phyloP scores from a whole-genome alignment of 1,140 invertebrate genomes.

The Scaptodrosophila lebanonensis region DNA sequence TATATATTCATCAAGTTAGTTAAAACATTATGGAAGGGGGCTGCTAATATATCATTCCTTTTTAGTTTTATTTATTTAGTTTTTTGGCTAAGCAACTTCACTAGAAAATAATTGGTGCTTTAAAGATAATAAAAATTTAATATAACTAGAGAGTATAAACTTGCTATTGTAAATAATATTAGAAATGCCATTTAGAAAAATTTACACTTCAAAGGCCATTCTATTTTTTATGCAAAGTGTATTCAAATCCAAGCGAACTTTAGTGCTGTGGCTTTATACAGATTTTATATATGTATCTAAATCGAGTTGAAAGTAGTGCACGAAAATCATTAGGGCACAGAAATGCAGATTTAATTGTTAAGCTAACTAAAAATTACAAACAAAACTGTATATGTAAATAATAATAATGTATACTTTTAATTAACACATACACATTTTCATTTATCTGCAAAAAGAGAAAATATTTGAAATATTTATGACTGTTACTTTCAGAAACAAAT shows the following conservation, averaged over 20 bases:
- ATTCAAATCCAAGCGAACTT: constrained; percentile 29
- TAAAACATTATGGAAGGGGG: too few species aligned
- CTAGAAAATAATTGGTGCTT: constrained; percentile 68
- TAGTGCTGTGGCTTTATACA: constrained; percentile 66
- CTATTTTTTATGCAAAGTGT: constrained; percentile 33
- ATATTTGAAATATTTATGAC: constrained; percentile 42
- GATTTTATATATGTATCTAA: constrained; percentile 45
- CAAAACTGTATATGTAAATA: constrained; percentile 50
- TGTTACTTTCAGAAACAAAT: too few species aligned
- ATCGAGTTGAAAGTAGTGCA: constrained; percentile 53
- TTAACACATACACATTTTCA: constrained; percentile 16
- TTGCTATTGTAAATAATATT: constrained; percentile 60
- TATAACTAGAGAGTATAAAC: constrained; percentile 48
- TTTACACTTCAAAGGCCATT: constrained; percentile 62
- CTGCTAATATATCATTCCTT: constrained; percentile 3
- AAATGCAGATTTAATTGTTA: constrained; percentile 38
- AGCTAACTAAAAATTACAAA: constrained; percentile 50
- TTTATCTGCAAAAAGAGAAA: constrained; percentile 43
- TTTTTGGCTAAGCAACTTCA: constrained; percentile 62
- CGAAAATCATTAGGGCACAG: constrained; percentile 39
- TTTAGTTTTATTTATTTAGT: constrained; percentile 10
- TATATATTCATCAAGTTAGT: too few species aligned
- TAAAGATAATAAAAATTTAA: constrained; percentile 59
- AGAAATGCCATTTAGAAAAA: constrained; percentile 54
- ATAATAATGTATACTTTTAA: constrained; percentile 34